Evolutionary conservation across 2,888 invertebrate genomes (phyloP), one percentile per base, ranked within the genome.

Genomic region (Chromoteleia sp.): DNA sequence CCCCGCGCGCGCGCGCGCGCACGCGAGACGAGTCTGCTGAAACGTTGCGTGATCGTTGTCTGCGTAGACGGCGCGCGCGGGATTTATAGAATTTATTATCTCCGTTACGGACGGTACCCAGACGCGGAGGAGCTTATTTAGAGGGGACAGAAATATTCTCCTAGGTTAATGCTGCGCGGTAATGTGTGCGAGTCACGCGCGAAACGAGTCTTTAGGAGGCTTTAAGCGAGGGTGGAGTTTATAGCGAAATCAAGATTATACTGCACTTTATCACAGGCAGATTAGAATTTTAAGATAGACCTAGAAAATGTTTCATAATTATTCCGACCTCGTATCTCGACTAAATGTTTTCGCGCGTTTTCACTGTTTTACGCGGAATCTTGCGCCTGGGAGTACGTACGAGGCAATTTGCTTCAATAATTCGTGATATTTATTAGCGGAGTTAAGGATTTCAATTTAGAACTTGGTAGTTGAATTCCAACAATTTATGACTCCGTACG

Each of bases 111-210:
- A 81, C 75, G 65, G 81, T 74, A 59, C 65, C 74, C 63, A 33
- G 74, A 56, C 39, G 67, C 61, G 65, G 56, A 71, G 67, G 21
- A 76, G 82, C 78, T 78, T 78, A 82, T 82, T 82, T 78, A 70
- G 70, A 82, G 74, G 74, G 70, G 78, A 78, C 78, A 75, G 75
- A 78, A 79, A 79, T 82, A 81, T 82, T 77, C 77, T 61, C 54
- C 52, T 41, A 39, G 77, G 73, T 77, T 81, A 81, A 81, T 56
- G 73, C 41, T 50, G 19, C 61, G 68, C 48, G 56, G 67, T 78
- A 78, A 82, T 78, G 71, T 78, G 74, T 75, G 78, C 82, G 75
- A 82, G 82, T 82, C 78, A 78, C 82, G 82, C 78, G 59, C 77
- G 65, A 78, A 78, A 71, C 74, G 78, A 78, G 65, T 75, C 77